Evolutionary conservation across 2,797 vertebrate genomes (phyloP).

Genomic region (Mormyrus proboscirostris): DNA sequence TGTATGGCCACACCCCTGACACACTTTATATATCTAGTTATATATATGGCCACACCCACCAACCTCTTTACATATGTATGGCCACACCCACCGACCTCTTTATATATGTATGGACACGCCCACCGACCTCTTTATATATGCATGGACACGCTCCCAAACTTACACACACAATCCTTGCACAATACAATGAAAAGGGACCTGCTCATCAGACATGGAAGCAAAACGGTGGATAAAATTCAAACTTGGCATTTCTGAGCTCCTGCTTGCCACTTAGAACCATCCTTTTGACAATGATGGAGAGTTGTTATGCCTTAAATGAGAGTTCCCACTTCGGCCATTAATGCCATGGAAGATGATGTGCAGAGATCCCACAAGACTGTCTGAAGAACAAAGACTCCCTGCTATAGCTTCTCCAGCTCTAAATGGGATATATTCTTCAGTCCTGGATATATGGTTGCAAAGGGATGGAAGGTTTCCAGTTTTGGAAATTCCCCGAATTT

Average conservation of each 20-base stretch:
- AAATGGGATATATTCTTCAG: background rate
- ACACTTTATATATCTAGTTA: too few relatives aligned
- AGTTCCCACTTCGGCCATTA: background rate
- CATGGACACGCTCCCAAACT: background rate
- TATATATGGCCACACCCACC: too few relatives aligned
- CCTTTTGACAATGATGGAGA: background rate
- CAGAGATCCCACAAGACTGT: background rate
- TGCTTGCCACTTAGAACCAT: too few relatives aligned
- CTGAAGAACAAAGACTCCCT: background rate
- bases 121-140: background rate
- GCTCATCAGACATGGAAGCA: background rate
- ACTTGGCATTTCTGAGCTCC: too few relatives aligned
- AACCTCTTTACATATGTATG: too few relatives aligned
- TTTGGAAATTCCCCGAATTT: too few relatives aligned
- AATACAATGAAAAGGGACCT: too few relatives aligned
- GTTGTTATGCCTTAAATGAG: background rate
- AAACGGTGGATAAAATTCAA: too few relatives aligned
- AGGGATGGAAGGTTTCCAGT: too few relatives aligned
- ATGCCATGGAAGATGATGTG: background rate
- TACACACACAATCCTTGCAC: background rate
- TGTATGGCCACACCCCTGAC: background rate
- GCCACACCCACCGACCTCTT: too few relatives aligned
- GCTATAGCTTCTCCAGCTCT: background rate
- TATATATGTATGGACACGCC: too few relatives aligned
- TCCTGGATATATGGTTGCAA: background rate